These are phyloP conservation scores for Chloroclysta siterata DNA, from an alignment of 2,888 invertebrate genomes.

Conservation along the genomic window DNA sequence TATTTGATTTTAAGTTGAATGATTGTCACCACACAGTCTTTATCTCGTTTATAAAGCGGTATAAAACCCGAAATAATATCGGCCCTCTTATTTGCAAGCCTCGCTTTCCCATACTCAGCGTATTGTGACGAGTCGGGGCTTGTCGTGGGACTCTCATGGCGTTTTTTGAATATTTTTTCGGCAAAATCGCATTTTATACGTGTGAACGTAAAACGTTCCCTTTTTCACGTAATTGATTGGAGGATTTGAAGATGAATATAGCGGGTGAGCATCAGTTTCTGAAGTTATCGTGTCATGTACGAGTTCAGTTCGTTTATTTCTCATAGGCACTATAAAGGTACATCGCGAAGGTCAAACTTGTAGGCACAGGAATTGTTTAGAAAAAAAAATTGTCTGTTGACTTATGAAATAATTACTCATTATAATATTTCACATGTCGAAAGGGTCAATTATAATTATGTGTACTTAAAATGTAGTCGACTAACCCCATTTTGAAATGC, in stretches of 20 bases:
- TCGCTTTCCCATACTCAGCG: constrained; percentile 44
- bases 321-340: too few relatives aligned
- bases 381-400: too few relatives aligned
- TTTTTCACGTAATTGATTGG: constrained; percentile 25
- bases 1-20: neutral
- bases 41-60: constrained; percentile 48
- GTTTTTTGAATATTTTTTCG: constrained; percentile 35
- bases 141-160: constrained; percentile 36
- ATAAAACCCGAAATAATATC: constrained; percentile 51
- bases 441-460: too few relatives aligned
- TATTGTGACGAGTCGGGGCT: constrained; percentile 42
- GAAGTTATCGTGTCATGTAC: neutral
- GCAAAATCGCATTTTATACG: constrained; percentile 34
- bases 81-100: constrained; percentile 47
- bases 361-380: too few relatives aligned
- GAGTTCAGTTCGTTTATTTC: too few relatives aligned
- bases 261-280: neutral
- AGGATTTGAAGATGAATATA: constrained; percentile 8
- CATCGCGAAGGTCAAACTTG: too few relatives aligned
- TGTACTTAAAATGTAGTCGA: too few relatives aligned
- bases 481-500: too few relatives aligned
- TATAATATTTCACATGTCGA: too few relatives aligned
- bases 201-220: constrained; percentile 34
- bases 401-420: too few relatives aligned
- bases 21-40: constrained; percentile 22